Evolutionary conservation across 1,140 invertebrate species (phyloP).

Genomic region (Coelopa frigida): DNA sequence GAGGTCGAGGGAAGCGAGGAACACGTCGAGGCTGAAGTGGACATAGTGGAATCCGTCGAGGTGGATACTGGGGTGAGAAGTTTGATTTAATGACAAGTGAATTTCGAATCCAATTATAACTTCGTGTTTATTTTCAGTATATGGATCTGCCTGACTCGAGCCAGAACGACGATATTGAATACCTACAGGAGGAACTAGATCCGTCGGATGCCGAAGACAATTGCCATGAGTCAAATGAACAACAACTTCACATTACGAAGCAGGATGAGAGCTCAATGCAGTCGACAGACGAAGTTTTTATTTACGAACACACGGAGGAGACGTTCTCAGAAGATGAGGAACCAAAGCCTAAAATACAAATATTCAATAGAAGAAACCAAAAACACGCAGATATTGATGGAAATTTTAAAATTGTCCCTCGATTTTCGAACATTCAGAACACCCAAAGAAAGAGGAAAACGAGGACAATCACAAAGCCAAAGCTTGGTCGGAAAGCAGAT

Average conservation of each 20-base stretch:
- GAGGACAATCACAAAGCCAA: conserved; percentile 11
- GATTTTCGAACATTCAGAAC: conserved; percentile 6
- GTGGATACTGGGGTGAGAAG: neutral
- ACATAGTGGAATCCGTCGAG: conserved; percentile 9
- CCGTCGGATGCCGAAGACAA: too few relatives aligned
- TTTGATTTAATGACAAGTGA: neutral
- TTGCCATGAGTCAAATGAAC: too few relatives aligned
- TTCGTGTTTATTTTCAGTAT: too few relatives aligned
- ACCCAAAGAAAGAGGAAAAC: conserved; percentile 8
- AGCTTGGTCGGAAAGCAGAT: neutral
- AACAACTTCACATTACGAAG: too few relatives aligned
- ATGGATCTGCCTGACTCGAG: too few relatives aligned
- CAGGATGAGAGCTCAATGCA: neutral
- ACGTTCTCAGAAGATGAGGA: too few relatives aligned
- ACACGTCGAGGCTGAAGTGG: neutral
- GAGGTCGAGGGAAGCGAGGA: neutral
- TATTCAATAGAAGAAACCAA: neutral
- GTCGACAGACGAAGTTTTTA: neutral
- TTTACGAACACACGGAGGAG: too few relatives aligned
- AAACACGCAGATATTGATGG: conserved; percentile 1
- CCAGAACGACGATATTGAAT: too few relatives aligned
- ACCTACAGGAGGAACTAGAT: too few relatives aligned
- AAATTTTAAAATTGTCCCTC: conserved; percentile 1
- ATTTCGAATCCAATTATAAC: too few relatives aligned
- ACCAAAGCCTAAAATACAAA: too few relatives aligned